A percentile compares a stretch with the other conserved stretches of the same genome.
phyloP scores from a whole-genome alignment of 2,113 vertebrate genomes.

The Rhagologus leucostigma region DNA sequence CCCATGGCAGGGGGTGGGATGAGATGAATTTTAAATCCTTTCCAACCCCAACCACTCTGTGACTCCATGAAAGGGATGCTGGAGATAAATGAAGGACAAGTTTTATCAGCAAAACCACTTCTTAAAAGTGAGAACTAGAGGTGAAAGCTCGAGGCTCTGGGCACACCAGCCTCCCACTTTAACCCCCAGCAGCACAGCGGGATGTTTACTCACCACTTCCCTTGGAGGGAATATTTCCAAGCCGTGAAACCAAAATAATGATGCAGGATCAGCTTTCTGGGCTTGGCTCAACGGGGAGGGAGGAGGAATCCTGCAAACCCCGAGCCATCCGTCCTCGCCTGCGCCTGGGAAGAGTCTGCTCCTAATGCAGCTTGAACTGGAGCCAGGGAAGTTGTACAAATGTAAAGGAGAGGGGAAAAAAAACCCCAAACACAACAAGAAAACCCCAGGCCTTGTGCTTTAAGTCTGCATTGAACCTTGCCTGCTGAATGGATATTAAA shows the following conservation, averaged over 20 bases:
- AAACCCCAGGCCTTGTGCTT: not conserved
- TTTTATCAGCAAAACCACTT: not conserved
- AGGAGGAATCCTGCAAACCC: not conserved
- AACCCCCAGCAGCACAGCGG: not conserved
- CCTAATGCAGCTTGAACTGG: not conserved
- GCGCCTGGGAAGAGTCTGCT: not conserved
- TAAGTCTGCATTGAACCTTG: not conserved
- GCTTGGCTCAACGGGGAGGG: not conserved
- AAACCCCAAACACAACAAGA: not conserved
- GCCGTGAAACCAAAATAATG: not conserved
- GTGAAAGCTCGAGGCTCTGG: not conserved
- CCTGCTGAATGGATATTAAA: not conserved
- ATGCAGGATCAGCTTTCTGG: not conserved
- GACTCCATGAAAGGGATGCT: not conserved
- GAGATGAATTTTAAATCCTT: not conserved
- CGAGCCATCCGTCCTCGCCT: not conserved
- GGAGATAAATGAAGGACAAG: rapidly evolving
- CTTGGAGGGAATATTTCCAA: not conserved
- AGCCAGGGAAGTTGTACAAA: not conserved
- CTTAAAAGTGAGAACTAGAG: not conserved
- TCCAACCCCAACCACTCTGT: not conserved
- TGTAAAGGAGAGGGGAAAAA: not conserved
- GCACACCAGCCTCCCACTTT: rapidly evolving
- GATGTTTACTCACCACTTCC: not conserved
- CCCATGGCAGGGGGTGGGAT: not conserved